Evolutionary conservation across 2,888 invertebrate species (phyloP), one percentile per base, ranked within the genome.

Genomic region (Dynastes grantii): DNA sequence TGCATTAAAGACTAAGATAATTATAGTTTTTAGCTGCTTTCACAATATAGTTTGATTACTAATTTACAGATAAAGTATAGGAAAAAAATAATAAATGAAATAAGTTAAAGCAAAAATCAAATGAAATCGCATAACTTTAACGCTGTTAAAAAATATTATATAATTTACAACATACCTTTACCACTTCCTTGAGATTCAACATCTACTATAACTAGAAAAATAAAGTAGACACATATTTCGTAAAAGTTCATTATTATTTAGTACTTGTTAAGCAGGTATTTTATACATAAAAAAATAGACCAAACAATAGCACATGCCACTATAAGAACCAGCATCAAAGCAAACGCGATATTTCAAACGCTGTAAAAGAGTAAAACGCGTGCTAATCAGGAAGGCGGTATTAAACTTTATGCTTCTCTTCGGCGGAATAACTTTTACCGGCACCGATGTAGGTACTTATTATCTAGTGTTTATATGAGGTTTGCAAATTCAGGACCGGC

Each of bases 401-500:
- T 73, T 37, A 61, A 75, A 75, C 61, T 73, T 73, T 58, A 22
- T 45, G 73, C 61, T 75, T 61, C 73, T 55, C 73, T 32, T 68
- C 51, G 45, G n/a, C 37, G 73, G 61, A 75, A 75, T 75, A 75
- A 75, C 73, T 75, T 75, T 75, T 75, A 75, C 73, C 73, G 45
- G 73, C 29, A 49, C 45, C 45, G 61, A 16, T 40, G 45, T 40
- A 40, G 61, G 61, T 61, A 40, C 32, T 75, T 45, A 71, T 71
- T 71, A 68, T 58, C n/a, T 67, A 32, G 61, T 61, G 61, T 61
- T 75, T 75, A 73, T 51, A 68, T 61, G 63, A 22, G 49, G 13
- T 75, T 45, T 40, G 49, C 13, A 61, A 61, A 75, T 49, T 75
- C 73, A 75, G 73, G 63, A 37, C 73, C 73, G 73, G 40, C 61